Percentiles rank a stretch among this genome's conserved stretches.
phyloP scores from a whole-genome alignment of 2,888 invertebrate genomes.

The Drosophila setosimentum region DNA sequence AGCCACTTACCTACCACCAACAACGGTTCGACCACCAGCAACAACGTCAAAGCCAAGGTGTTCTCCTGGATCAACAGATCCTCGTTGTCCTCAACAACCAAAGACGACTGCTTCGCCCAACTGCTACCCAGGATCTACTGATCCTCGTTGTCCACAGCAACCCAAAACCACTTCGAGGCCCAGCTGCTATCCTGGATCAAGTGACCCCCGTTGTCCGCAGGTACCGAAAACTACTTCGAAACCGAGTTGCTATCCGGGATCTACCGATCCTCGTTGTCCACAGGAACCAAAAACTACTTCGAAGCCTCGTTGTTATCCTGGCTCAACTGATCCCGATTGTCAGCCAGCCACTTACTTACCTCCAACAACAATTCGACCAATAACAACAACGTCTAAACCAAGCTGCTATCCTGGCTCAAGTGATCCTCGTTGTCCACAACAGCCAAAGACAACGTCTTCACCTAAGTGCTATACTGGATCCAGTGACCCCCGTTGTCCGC shows the following conservation, averaged over 20 bases:
- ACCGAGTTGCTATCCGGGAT: background rate
- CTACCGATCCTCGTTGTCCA: too few relatives aligned
- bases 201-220: too few relatives aligned
- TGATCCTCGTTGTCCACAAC: constrained; percentile 7
- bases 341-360: background rate
- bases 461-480: background rate
- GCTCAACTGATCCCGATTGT: constrained; percentile 1
- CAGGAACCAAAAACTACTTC: too few relatives aligned
- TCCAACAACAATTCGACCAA: background rate
- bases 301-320: background rate
- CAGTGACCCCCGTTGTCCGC: background rate
- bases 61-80: background rate
- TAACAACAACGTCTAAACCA: background rate
- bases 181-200: too few relatives aligned
- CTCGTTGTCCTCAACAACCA: constrained; percentile 78
- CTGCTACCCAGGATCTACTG: constrained; percentile 1
- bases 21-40: too few relatives aligned
- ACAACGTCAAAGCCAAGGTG: too few relatives aligned
- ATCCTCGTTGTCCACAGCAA: too few relatives aligned
- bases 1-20: too few relatives aligned
- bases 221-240: too few relatives aligned
- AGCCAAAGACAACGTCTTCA: background rate
- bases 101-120: background rate
- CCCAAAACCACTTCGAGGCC: too few relatives aligned
- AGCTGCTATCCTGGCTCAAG: background rate